phyloP scores from a whole-genome alignment of 2,888 invertebrate species.

The Scaptomyza reducta region DNA sequence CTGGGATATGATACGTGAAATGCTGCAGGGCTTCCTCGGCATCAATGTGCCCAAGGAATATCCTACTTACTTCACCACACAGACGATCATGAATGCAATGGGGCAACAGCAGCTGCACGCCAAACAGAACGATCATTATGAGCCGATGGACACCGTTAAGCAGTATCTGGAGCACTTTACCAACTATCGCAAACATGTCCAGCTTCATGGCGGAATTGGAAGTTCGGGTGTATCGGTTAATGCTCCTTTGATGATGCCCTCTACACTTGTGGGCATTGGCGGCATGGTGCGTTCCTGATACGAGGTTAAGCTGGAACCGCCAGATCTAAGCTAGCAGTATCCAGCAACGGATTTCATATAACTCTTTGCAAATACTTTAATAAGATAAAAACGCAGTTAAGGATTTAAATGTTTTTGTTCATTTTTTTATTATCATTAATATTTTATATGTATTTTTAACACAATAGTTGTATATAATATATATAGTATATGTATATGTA shows the following conservation, averaged over 20 bases:
- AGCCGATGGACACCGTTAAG: constrained; percentile 95
- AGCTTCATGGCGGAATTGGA: constrained; percentile 56
- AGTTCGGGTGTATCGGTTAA: constrained; percentile 22
- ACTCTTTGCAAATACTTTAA: background rate
- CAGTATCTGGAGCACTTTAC: constrained; percentile 98
- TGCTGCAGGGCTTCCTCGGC: constrained; percentile 95
- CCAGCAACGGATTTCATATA: constrained; percentile 5
- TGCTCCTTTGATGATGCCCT: constrained; percentile 43
- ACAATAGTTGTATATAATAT: constrained; percentile 69
- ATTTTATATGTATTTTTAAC: constrained; percentile 60
- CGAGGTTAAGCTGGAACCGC: constrained; percentile 69
- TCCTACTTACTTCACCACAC: constrained; percentile 86
- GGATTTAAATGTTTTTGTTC: constrained; percentile 10
- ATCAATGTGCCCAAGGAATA: constrained; percentile 89
- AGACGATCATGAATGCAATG: constrained; percentile 80
- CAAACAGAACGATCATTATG: constrained; percentile 86
- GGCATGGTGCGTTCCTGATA: constrained; percentile 63
- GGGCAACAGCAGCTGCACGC: constrained; percentile 81
- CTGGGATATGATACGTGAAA: constrained; percentile 96
- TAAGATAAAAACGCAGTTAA: background rate
- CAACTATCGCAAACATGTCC: constrained; percentile 90
- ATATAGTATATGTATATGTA: constrained; percentile 38
- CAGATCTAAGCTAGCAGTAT: constrained; percentile 42
- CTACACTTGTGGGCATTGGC: constrained; percentile 27
- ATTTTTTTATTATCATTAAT: constrained; percentile 28